phyloP scores from a whole-genome alignment of 2,888 invertebrate species.

The Smittia aterrima region DNA sequence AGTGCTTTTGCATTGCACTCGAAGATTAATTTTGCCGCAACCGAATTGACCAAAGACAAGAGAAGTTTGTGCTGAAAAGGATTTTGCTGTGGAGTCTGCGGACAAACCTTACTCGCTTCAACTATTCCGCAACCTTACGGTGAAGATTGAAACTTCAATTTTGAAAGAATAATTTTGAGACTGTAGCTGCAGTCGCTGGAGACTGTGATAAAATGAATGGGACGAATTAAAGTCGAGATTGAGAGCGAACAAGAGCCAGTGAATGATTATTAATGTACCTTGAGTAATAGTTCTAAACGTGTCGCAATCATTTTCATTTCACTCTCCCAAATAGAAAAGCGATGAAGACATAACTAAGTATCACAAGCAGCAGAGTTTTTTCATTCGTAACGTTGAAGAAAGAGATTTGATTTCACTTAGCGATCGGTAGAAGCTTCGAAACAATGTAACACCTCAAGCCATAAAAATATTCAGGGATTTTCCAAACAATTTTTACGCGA shows the following conservation, averaged over 20 bases:
- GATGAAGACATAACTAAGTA: neutral
- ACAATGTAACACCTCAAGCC: neutral
- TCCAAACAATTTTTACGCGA: neutral
- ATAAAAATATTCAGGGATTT: neutral
- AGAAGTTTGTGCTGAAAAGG: neutral
- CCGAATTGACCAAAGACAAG: neutral
- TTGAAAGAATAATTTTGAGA: neutral
- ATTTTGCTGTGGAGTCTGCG: neutral
- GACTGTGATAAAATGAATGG: constrained; percentile 15
- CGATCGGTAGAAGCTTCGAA: neutral
- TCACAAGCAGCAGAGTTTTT: too few relatives aligned
- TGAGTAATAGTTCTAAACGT: neutral
- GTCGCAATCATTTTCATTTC: neutral
- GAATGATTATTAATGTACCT: neutral
- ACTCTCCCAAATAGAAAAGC: neutral
- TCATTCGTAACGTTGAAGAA: too few relatives aligned
- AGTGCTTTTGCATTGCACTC: neutral
- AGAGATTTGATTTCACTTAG: too few relatives aligned
- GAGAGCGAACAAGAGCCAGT: neutral
- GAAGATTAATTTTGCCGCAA: neutral
- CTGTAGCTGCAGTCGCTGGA: neutral
- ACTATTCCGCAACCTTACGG: neutral
- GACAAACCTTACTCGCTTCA: neutral
- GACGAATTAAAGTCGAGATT: neutral
- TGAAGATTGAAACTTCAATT: neutral